A percentile compares a stretch with the other conserved stretches of the same genome.
Evolutionary conservation across 2,888 invertebrate species (phyloP).

Genomic region (Prosopocoilus inquinatus): DNA sequence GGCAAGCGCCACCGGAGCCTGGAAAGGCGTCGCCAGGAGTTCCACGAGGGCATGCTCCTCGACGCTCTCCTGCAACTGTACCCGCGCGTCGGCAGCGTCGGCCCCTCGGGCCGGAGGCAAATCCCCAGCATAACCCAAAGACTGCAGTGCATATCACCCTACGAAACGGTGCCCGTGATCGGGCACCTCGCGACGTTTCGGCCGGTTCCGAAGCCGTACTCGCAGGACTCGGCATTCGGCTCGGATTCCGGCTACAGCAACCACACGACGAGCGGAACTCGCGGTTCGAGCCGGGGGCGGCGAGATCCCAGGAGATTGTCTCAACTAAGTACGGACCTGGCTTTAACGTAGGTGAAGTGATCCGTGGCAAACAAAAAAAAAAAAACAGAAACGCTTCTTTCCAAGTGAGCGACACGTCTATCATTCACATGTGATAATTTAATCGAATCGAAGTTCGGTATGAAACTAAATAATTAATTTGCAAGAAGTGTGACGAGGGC

Average conservation of each 20-base stretch:
- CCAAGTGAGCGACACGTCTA: too few relatives aligned
- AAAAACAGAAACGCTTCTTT: too few relatives aligned
- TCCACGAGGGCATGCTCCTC: conserved; percentile 77
- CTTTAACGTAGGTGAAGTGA: conserved; percentile 40
- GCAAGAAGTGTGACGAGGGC: too few relatives aligned
- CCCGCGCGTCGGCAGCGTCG: conserved; percentile 69
- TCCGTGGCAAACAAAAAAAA: too few relatives aligned
- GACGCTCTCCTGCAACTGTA: conserved; percentile 71
- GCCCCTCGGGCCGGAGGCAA: conserved; percentile 47
- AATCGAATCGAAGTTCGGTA: too few relatives aligned
- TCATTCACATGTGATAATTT: too few relatives aligned
- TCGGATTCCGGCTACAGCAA: conserved; percentile 86
- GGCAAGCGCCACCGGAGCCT: conserved; percentile 53
- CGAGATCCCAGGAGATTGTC: conserved; percentile 47
- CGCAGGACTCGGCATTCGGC: conserved; percentile 75
- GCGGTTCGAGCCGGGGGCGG: conserved; percentile 45
- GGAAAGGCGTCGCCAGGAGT: conserved; percentile 65
- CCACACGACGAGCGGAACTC: conserved; percentile 68
- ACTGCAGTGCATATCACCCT: conserved; percentile 53
- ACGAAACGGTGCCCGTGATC: conserved; percentile 70
- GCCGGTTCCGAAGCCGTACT: conserved; percentile 63
- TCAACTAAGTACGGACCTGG: conserved; percentile 50
- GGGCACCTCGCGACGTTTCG: conserved; percentile 62
- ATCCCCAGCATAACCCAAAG: conserved; percentile 50
- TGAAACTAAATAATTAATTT: too few relatives aligned